phyloP scores from a whole-genome alignment of 2,113 vertebrate species.

The Brachyhypopomus gauderio region DNA sequence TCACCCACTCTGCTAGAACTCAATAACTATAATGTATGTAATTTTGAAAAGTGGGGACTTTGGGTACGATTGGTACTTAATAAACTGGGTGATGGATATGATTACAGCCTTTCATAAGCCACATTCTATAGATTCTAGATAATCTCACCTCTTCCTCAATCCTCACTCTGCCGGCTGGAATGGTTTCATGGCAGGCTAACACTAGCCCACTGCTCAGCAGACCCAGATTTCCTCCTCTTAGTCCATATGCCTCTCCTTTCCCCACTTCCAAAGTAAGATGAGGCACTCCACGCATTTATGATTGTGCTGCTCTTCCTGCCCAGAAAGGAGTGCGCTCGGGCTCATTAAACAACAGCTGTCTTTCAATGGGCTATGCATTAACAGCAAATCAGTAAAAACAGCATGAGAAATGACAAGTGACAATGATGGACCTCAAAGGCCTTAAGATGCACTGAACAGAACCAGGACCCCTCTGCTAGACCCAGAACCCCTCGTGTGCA shows the following conservation, averaged over 20 bases:
- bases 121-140: constrained; percentile 41
- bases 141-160: constrained; percentile 23
- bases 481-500: no score
- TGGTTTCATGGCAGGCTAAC: constrained; percentile 24
- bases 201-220: constrained; percentile 34
- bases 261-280: not conserved
- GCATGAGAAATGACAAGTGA: constrained; percentile 34
- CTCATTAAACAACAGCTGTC: constrained; percentile 30
- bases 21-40: constrained; percentile 1
- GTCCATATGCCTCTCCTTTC: not conserved
- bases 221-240: constrained; percentile 33
- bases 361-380: constrained; percentile 15
- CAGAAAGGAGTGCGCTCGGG: constrained; percentile 9
- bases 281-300: constrained; percentile 28
- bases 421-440: constrained; percentile 23
- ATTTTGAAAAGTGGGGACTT: not conserved
- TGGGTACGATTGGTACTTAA: constrained; percentile 19
- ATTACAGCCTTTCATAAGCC: constrained; percentile 37
- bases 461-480: no score
- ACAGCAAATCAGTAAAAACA: constrained; percentile 9
- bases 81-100: constrained; percentile 18
- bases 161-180: constrained; percentile 5
- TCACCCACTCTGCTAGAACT: not conserved
- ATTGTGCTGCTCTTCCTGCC: constrained; percentile 14
- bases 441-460: constrained; percentile 6